These are phyloP conservation scores for Trematomus loennbergii DNA, from an alignment of 2,113 vertebrate species.

Conservation along the genomic window DNA sequence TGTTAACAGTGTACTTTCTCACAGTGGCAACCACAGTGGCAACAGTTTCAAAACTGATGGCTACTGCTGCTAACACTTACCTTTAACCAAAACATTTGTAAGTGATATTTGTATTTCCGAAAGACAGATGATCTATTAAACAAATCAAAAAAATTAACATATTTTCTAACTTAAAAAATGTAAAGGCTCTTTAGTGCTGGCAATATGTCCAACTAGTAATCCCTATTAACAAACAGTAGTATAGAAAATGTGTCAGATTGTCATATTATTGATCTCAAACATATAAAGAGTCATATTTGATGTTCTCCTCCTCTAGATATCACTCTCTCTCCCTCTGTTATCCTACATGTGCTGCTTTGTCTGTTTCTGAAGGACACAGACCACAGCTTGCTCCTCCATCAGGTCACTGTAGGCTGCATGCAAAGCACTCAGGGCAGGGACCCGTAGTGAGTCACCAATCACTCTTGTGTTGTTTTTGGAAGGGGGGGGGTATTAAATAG, in stretches of 20 bases:
- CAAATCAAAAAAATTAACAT: background rate
- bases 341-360: constrained; percentile 6
- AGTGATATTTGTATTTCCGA: background rate
- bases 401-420: constrained; percentile 40
- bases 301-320: background rate
- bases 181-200: background rate
- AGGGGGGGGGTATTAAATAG: constrained; percentile 49
- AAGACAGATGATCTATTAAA: too few relatives aligned
- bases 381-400: constrained; percentile 56
- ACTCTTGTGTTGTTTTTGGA: constrained; percentile 49
- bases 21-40: too few relatives aligned
- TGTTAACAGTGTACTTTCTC: too few relatives aligned
- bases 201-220: background rate
- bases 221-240: background rate
- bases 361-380: constrained; percentile 70
- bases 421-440: constrained; percentile 51
- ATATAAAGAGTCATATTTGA: background rate
- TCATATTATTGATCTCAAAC: too few relatives aligned
- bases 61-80: background rate
- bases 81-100: background rate
- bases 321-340: background rate
- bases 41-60: background rate
- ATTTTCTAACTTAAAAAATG: background rate
- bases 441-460: constrained; percentile 54
- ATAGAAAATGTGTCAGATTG: background rate